Evolutionary conservation across 2,113 vertebrate species (phyloP), one percentile per base, ranked within the genome.

Genomic region (Corvus hawaiiensis): DNA sequence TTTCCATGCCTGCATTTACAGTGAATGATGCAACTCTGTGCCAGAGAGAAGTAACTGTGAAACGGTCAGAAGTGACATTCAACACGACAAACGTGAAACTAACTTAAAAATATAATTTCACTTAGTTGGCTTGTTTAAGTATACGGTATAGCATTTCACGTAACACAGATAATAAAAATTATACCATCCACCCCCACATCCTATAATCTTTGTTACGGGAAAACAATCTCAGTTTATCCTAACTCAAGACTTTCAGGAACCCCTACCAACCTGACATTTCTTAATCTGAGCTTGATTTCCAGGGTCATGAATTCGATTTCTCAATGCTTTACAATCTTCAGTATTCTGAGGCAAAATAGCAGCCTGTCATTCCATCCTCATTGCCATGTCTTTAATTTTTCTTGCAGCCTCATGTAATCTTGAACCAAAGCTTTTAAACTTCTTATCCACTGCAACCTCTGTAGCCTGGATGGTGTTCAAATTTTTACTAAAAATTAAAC

Each of bases 401-500:
- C 95, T 95, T 78, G 94, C 94, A 92, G 96, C 49, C 95, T 97
- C 95, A 95, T 96, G 95, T 93, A 96, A 97, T 97, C 97, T 97
- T 86, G 97, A 96, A 97, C 95, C 98, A 98, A 97, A 98, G 97
- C 95, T 96, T 97, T 95, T 81, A 93, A 96, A 98, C 95, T 95
- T 97, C 98, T 91, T 96, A 97, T 97, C 97, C 98, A 93, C 97
- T 89, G 97, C 96, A 95, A 96, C 92, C 97, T 96, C 97, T 85
- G 97, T 91, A 95, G 98, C 97, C 97, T 95, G 96, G 96, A 89
- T 96, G 94, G 78, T 13, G 97, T 92, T 98, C 98, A 97, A 96
- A 96, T 96, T 96, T 97, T 98, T 95, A 98, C 98, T 98, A 98
- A 98, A 98, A 98, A 98, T 97, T 89, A 98, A 98, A 98, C 97